Percentiles rank a stretch among this genome's conserved stretches.
Conservation (phyloP, 2,113 vertebrate species). For the Melanotaenia duboulayi region DNA sequence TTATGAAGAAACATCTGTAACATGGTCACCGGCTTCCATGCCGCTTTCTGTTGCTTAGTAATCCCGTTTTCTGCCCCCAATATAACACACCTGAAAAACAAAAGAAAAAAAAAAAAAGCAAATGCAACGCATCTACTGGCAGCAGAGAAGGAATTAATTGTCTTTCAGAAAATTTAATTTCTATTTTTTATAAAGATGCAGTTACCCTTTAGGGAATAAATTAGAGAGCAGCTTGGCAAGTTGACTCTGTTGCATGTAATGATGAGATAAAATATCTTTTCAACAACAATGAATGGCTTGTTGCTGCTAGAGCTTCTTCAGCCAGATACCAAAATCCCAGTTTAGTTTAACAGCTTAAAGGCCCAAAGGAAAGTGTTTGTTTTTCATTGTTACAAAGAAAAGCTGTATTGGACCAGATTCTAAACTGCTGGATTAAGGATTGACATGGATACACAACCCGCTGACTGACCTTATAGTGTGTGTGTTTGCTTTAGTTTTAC, state of each 20-base stretch:
- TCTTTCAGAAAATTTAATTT: no score
- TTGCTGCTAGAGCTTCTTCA: not conserved
- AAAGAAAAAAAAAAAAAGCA: no score
- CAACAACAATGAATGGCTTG: not conserved
- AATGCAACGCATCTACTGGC: no score
- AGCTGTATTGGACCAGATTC: conserved; percentile 23
- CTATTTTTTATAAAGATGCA: no score
- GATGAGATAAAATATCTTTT: not conserved
- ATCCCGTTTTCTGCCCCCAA: no score
- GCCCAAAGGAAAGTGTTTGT: not conserved
- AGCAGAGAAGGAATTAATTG: no score
- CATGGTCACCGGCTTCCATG: no score
- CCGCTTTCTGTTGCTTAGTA: no score
- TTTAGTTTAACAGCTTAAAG: not conserved
- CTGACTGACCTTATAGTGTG: conserved; percentile 14
- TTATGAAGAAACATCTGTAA: no score
- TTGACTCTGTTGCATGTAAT: no score
- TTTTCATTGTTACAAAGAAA: conserved; percentile 19
- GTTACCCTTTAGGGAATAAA: not conserved
- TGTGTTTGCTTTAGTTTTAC: not conserved
- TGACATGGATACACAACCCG: conserved; percentile 20
- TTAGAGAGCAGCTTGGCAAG: not conserved
- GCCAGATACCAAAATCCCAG: not conserved
- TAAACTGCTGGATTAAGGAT: conserved; percentile 39
- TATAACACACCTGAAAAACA: no score